These are phyloP conservation scores for Sandelia bainsii DNA, from an alignment of 2,797 vertebrate genomes.

Conservation along the genomic window DNA sequence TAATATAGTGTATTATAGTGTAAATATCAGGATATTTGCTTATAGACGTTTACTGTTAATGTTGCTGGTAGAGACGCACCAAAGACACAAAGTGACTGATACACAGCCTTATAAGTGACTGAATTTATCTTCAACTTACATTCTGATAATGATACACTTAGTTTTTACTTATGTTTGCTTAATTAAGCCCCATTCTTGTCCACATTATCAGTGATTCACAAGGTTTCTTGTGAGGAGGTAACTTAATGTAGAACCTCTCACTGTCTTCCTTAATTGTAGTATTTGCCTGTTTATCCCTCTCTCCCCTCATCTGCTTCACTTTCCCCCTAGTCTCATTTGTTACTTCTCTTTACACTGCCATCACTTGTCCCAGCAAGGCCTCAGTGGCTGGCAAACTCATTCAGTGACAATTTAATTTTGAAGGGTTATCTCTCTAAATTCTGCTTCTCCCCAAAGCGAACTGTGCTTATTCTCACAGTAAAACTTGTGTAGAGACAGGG, in stretches of 20 bases:
- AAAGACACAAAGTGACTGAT: constrained; percentile 17
- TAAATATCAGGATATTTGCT: constrained; percentile 42
- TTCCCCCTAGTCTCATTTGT: constrained; percentile 18
- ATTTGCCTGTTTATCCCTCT: constrained; percentile 2
- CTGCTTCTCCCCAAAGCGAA: constrained; percentile 27
- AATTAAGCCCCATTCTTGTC: background rate
- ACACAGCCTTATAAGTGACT: background rate
- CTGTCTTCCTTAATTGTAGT: constrained; percentile 13
- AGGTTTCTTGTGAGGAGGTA: constrained; percentile 1
- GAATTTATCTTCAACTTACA: background rate
- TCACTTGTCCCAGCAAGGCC: constrained; percentile 40
- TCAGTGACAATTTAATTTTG: constrained; percentile 60
- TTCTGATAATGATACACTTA: background rate
- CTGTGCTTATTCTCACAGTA: constrained; percentile 29
- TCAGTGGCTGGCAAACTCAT: constrained; percentile 45
- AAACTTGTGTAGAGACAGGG: constrained; percentile 22
- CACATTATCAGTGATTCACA: constrained; percentile 1
- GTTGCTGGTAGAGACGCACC: constrained; percentile 18
- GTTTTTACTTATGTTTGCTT: background rate
- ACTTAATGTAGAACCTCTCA: constrained; percentile 4
- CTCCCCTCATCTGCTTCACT: background rate
- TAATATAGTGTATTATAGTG: constrained; percentile 34
- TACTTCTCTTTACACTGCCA: constrained; percentile 25
- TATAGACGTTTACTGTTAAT: constrained; percentile 56
- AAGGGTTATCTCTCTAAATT: constrained; percentile 65